These are phyloP conservation scores for Cichladusa arquata DNA, from an alignment of 2,113 vertebrate genomes.

Conservation along the genomic window DNA sequence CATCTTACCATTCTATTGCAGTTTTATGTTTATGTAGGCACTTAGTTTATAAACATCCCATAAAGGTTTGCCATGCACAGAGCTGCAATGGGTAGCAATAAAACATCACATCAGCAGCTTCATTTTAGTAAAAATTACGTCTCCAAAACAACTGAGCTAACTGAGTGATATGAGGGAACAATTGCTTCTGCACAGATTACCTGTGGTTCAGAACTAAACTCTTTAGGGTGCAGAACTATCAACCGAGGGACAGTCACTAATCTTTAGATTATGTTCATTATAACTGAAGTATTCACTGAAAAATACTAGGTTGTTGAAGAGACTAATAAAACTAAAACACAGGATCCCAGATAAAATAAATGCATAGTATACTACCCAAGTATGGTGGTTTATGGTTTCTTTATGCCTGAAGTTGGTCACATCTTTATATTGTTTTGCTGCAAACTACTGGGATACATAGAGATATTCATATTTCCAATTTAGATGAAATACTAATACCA, in stretches of 20 bases:
- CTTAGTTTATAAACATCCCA: neutral
- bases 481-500: neutral
- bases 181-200: neutral
- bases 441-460: neutral
- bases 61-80: neutral
- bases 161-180: neutral
- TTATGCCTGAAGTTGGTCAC: neutral
- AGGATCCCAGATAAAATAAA: neutral
- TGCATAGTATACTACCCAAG: neutral
- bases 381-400: neutral
- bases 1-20: neutral
- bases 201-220: neutral
- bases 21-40: neutral
- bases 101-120: neutral
- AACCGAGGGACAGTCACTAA: neutral
- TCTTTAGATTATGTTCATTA: neutral
- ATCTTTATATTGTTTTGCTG: neutral
- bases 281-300: neutral
- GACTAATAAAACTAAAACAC: neutral
- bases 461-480: neutral
- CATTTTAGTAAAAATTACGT: neutral
- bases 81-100: neutral
- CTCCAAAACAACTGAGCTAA: neutral
- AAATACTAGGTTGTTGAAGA: neutral
- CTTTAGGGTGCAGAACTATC: neutral